These are phyloP conservation scores for Apostichopus japonicus DNA, from an alignment of 35 echinoderm and acorn worm genomes.

Conservation along the genomic window DNA sequence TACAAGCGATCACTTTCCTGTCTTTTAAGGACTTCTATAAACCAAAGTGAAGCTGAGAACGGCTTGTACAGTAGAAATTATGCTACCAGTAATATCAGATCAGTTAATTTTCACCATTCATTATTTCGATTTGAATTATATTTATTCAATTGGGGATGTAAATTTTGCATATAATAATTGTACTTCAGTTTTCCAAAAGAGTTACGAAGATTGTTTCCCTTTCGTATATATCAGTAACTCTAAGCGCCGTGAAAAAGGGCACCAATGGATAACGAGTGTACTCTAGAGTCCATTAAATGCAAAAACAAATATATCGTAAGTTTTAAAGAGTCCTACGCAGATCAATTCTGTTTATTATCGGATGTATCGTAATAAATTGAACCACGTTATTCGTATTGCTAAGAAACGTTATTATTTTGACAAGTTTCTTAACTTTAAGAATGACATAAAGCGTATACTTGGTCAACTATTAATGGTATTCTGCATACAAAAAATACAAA, in stretches of 20 bases:
- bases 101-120: not conserved
- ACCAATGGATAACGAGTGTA: not conserved
- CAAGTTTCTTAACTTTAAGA: conserved; percentile 3
- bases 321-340: not conserved
- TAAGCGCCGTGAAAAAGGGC: no score
- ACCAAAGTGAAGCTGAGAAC: not conserved
- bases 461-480: not conserved
- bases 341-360: no score
- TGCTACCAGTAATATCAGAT: conserved; percentile 22
- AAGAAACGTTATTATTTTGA: conserved; percentile 8
- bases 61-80: conserved; percentile 10
- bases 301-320: not conserved
- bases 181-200: not conserved
- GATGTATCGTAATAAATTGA: not conserved
- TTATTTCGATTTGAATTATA: conserved; percentile 9
- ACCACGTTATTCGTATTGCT: conserved; percentile 34
- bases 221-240: not conserved
- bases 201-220: no score
- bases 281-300: not conserved
- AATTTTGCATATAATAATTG: not conserved
- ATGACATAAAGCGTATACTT: conserved; percentile 11
- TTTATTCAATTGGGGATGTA: conserved; percentile 5
- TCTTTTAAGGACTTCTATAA: not conserved
- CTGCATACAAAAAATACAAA: not conserved
- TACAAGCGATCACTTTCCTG: conserved; percentile 4